These are phyloP conservation scores for Calidris pygmaea DNA, from an alignment of 2,113 vertebrate genomes.

Conservation along the genomic window DNA sequence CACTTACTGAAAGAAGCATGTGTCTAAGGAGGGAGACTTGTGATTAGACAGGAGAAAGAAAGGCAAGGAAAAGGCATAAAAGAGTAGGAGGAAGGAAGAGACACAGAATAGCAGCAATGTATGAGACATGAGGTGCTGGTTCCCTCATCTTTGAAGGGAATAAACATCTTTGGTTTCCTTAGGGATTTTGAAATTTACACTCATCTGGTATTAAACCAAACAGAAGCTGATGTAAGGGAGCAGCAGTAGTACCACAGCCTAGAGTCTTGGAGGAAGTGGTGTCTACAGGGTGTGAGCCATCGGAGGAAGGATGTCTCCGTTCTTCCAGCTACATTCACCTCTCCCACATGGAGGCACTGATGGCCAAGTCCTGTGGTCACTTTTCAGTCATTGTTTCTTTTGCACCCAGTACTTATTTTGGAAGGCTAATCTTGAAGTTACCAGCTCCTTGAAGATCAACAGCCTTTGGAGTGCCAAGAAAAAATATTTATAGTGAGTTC, in stretches of 20 bases:
- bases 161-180: background rate
- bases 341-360: background rate
- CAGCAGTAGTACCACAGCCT: background rate
- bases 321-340: background rate
- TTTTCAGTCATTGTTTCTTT: background rate
- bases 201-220: background rate
- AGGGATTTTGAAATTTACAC: background rate
- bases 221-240: background rate
- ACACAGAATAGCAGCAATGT: background rate
- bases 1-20: conserved; percentile 22
- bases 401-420: background rate
- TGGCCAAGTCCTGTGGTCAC: background rate
- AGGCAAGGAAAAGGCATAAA: conserved; percentile 20
- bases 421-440: background rate
- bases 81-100: conserved; percentile 12
- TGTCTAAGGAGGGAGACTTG: background rate
- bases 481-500: background rate
- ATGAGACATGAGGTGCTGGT: background rate
- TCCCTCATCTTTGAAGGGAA: background rate
- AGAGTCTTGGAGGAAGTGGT: background rate
- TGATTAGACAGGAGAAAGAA: conserved; percentile 33
- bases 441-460: background rate
- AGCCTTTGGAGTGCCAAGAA: background rate
- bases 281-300: background rate
- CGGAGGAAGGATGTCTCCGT: background rate